A percentile compares a stretch with the other conserved stretches of the same genome.
These are phyloP conservation scores for Amblyopsis rosae DNA, from an alignment of 2,113 vertebrate species.

Conservation along the genomic window DNA sequence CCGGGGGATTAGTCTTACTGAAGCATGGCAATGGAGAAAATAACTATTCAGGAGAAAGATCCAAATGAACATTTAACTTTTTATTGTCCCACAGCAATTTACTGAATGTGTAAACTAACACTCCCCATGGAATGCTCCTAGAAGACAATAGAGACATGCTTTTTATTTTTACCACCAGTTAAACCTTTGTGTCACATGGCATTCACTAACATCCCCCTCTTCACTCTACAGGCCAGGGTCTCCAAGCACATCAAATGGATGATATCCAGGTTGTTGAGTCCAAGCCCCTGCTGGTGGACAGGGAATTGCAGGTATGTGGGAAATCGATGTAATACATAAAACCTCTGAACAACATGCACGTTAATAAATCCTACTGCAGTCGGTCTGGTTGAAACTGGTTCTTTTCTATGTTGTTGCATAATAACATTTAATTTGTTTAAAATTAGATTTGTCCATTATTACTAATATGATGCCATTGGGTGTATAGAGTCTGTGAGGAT, in stretches of 20 bases:
- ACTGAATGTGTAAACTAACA: background rate
- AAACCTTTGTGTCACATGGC: background rate
- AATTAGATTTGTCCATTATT: too few relatives aligned
- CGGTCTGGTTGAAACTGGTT: too few relatives aligned
- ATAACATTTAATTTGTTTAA: too few relatives aligned
- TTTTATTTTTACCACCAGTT: background rate
- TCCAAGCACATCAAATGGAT: constrained; percentile 67
- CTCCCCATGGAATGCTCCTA: constrained; percentile 16
- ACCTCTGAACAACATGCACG: too few relatives aligned
- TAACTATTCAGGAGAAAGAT: background rate
- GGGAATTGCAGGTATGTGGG: constrained; percentile 73
- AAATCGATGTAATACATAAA: background rate
- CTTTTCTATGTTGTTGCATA: too few relatives aligned
- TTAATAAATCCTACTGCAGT: too few relatives aligned
- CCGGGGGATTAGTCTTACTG: background rate
- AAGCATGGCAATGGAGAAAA: background rate
- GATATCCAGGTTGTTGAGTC: constrained; percentile 76
- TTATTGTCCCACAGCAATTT: background rate
- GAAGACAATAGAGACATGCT: background rate
- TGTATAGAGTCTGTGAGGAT: constrained; percentile 12
- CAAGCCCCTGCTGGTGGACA: constrained; percentile 75
- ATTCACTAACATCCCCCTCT: background rate
- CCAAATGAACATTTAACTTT: background rate
- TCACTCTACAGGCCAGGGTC: constrained; percentile 38
- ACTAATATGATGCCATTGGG: background rate